Base-by-base conservation (phyloP, 2,888 invertebrate genomes). In the Polydrusus pterygomalis region DNA sequence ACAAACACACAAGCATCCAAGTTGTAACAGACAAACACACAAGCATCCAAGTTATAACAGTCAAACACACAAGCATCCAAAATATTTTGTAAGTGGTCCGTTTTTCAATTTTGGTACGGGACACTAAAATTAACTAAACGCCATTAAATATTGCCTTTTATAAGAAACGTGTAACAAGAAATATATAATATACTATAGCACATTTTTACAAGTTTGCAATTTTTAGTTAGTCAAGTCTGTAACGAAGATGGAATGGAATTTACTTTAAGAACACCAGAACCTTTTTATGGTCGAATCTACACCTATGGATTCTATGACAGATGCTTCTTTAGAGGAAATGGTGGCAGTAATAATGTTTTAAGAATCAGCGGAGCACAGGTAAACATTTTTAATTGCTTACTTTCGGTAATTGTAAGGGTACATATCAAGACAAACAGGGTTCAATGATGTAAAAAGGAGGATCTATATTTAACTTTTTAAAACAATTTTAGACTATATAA, bases 221-320 rank as follows among this genome's bases (percentile, higher is more conserved):
- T 77, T 84, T 86, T 83, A 96, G 96, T 97, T 68, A 94, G 94
- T 67, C 96, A 97, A 91, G 93, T 95, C 0, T 97, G 97, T 87
- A 96, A 95, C 83, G 96, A 96, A 88, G 96, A 97, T 85, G 97
- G 96, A 0, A 97, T 97, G 96, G 96, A 96, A 86, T 97, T 97
- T 85, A 96, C 96, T 0, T 89, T 97, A 67, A 90, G 94, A 77
- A 94, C 96, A 0, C 95, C 96, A 0, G 96, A 96, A 90, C 95
- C 95, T 10, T 97, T 97, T 87, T 92, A 94, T 80, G 97, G 97
- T 2, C 90, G 97, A 67, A 96, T 97, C 87, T 97, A 97, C 87
- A 95, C 96, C 0, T 96, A 97, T 83, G 96, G 96, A 1, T 96
- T 93, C 87, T 97, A 97, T 85, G 96, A 97, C 84, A 88, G 91